Conservation (phyloP, 1,140 invertebrate species). For the Drosophila navojoa region DNA sequence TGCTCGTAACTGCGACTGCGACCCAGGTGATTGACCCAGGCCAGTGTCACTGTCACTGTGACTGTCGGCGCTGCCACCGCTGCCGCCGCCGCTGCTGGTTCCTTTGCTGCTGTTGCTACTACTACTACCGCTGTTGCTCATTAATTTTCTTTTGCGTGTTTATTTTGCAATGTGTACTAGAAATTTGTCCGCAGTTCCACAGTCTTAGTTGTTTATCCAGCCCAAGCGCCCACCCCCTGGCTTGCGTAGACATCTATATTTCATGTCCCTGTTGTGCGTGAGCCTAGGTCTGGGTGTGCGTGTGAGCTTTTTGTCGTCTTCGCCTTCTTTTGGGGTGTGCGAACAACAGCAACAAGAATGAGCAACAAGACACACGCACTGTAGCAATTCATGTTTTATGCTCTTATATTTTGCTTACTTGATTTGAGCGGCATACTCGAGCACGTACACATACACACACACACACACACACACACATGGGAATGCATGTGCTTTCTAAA, state of each 20-base stretch:
- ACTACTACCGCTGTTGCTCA: slow-evolving; percentile 11
- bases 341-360: slow-evolving; percentile 19
- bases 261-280: slow-evolving; percentile 53
- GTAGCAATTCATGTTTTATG: slow-evolving; percentile 34
- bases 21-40: slow-evolving; percentile 72
- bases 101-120: slow-evolving; percentile 3
- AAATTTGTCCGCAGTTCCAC: slow-evolving; percentile 29
- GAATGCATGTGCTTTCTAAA: slow-evolving; percentile 40
- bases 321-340: neutral
- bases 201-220: slow-evolving; percentile 12
- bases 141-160: slow-evolving; percentile 27
- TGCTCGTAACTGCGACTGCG: slow-evolving; percentile 55
- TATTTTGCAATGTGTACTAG: slow-evolving; percentile 16
- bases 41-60: slow-evolving; percentile 46
- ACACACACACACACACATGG: slow-evolving; percentile 8
- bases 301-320: slow-evolving; percentile 20
- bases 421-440: slow-evolving; percentile 44
- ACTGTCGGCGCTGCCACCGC: neutral
- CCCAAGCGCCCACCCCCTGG: neutral
- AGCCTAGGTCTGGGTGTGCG: slow-evolving; percentile 11
- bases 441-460: slow-evolving; percentile 1
- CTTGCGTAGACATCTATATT: slow-evolving; percentile 37
- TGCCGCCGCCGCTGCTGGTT: neutral
- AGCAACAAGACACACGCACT: slow-evolving; percentile 1
- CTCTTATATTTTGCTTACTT: slow-evolving; percentile 49